These are phyloP conservation scores for Heliothis virescens DNA, from an alignment of 1,140 invertebrate genomes.

Conservation along the genomic window DNA sequence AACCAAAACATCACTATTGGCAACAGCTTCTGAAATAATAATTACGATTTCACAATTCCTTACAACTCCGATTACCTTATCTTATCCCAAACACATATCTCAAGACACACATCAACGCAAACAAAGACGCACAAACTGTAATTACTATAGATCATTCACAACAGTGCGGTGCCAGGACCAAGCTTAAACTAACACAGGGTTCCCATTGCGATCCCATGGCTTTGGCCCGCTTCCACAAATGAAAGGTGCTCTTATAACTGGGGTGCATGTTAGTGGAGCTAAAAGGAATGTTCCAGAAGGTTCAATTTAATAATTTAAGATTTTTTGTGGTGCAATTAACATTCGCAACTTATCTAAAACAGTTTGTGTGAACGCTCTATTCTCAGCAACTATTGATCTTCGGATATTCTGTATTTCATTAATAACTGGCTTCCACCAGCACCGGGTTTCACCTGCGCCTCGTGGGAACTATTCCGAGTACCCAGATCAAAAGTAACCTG, in stretches of 20 bases:
- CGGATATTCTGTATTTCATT: too few species aligned
- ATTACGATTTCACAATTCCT: background rate
- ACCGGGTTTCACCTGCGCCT: too few species aligned
- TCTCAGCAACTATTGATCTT: too few species aligned
- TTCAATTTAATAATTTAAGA: background rate
- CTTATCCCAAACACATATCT: background rate
- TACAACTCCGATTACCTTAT: background rate
- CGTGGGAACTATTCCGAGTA: too few species aligned
- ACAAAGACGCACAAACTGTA: background rate
- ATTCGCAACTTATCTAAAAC: too few species aligned
- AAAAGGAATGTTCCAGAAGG: background rate
- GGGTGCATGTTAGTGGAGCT: background rate
- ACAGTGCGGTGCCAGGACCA: background rate
- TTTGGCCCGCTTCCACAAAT: slow-evolving; percentile 36
- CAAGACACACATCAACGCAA: background rate
- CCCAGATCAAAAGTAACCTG: too few species aligned
- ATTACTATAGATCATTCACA: slow-evolving; percentile 38
- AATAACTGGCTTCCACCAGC: too few species aligned
- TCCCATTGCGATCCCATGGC: slow-evolving; percentile 14
- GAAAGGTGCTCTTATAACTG: slow-evolving; percentile 23
- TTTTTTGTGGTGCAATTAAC: background rate
- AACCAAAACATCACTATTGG: too few species aligned
- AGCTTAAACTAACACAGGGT: slow-evolving; percentile 33
- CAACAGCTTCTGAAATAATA: too few species aligned
- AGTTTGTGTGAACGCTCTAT: too few species aligned